phyloP scores from a whole-genome alignment of 2,113 vertebrate genomes.

The Bubalus kerabau region DNA sequence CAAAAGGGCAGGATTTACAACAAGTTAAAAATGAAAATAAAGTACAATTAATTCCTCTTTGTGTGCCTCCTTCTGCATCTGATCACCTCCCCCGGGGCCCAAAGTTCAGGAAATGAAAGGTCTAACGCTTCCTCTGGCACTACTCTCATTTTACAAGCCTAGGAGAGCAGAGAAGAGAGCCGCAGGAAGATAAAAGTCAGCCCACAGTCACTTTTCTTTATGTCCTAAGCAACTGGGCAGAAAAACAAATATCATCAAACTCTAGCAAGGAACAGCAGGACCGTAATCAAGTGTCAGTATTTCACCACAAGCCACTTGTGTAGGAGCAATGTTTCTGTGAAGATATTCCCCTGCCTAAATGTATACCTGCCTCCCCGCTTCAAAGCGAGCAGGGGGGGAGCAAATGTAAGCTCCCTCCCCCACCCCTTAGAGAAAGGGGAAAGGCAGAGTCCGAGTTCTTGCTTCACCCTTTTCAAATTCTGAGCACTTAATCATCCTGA shows the following conservation, averaged over 20 bases:
- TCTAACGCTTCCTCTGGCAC: conserved; percentile 2
- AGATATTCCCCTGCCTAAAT: neutral
- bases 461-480: neutral
- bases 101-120: neutral
- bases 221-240: neutral
- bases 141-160: conserved; percentile 1
- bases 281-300: neutral
- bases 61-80: neutral
- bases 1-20: conserved; percentile 37
- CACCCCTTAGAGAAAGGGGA: neutral
- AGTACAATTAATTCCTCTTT: neutral
- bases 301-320: neutral
- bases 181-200: neutral
- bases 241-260: conserved; percentile 7
- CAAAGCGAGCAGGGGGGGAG: neutral
- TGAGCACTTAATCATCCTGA: neutral
- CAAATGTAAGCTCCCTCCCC: neutral
- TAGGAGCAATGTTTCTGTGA: neutral
- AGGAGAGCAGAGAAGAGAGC: neutral
- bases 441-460: neutral
- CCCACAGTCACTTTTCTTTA: neutral
- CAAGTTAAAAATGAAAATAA: conserved; percentile 37
- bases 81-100: neutral
- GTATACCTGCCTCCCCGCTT: neutral
- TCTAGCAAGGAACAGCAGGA: neutral